Conservation (phyloP, 1,140 invertebrate species). For the Chrysoperla carnea region DNA sequence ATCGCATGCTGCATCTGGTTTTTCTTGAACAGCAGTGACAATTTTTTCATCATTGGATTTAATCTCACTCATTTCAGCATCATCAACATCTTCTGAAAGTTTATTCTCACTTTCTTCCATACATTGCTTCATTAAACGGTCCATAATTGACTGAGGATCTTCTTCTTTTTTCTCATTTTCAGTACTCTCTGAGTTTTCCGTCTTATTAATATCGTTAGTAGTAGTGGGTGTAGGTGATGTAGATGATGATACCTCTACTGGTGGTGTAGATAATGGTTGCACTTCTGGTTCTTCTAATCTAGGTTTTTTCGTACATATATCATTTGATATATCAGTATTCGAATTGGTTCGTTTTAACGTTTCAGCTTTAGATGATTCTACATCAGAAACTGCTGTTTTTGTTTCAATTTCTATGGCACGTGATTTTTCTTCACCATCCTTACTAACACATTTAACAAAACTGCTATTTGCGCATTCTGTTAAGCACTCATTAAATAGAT, state of each 20-base stretch:
- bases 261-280: too few species aligned
- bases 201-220: too few species aligned
- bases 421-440: neutral
- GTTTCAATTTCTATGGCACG: too few species aligned
- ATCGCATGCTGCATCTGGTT: too few species aligned
- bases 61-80: slow-evolving; percentile 1
- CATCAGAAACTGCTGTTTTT: too few species aligned
- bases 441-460: neutral
- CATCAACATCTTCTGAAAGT: neutral
- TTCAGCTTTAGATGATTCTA: too few species aligned
- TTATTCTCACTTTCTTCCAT: slow-evolving; percentile 15
- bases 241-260: too few species aligned
- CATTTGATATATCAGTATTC: too few species aligned
- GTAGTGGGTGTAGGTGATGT: too few species aligned
- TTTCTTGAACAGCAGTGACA: neutral
- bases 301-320: too few species aligned
- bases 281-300: too few species aligned
- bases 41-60: neutral
- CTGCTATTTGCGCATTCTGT: neutral
- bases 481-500: neutral
- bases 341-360: too few species aligned
- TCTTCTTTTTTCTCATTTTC: slow-evolving; percentile 1
- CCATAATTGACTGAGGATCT: slow-evolving; percentile 27
- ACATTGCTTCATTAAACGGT: slow-evolving; percentile 26
- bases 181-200: neutral